These are phyloP conservation scores for Metopolophium dirhodum DNA, from an alignment of 1,140 invertebrate species.

Conservation along the genomic window DNA sequence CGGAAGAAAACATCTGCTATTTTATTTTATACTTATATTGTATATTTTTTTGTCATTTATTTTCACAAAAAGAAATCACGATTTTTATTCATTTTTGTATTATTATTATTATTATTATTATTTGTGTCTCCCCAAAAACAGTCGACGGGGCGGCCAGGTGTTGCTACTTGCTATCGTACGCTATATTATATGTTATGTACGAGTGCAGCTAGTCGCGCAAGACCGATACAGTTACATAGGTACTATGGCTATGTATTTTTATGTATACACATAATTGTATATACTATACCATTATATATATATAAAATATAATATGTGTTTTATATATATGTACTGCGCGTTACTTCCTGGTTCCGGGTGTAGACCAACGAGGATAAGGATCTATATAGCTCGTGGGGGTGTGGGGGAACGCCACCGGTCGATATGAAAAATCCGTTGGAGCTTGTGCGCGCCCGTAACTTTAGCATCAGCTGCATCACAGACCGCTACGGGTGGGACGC, in stretches of 20 bases:
- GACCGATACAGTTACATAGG: constrained; percentile 37
- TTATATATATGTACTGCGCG: background rate
- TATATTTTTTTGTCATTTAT: constrained; percentile 7
- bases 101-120: background rate
- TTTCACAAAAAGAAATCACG: constrained; percentile 31
- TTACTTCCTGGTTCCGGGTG: constrained; percentile 47
- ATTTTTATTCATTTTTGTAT: constrained; percentile 32
- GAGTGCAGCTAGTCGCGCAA: background rate
- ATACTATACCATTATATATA: background rate
- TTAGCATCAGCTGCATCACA: background rate
- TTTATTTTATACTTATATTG: background rate
- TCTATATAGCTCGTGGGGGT: background rate
- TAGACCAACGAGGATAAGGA: constrained; percentile 30
- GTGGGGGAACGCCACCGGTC: background rate
- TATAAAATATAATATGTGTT: background rate
- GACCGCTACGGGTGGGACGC: background rate
- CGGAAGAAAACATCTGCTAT: constrained; percentile 33
- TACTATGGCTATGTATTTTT: background rate
- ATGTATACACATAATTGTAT: background rate
- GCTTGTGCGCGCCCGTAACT: background rate
- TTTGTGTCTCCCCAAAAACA: constrained; percentile 1
- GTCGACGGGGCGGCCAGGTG: constrained; percentile 15
- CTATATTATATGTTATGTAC: background rate
- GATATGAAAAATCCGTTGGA: constrained; percentile 37
- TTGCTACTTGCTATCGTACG: background rate